Base-by-base conservation (phyloP, 1,140 invertebrate genomes). In the Amphibalanus amphitrite region DNA sequence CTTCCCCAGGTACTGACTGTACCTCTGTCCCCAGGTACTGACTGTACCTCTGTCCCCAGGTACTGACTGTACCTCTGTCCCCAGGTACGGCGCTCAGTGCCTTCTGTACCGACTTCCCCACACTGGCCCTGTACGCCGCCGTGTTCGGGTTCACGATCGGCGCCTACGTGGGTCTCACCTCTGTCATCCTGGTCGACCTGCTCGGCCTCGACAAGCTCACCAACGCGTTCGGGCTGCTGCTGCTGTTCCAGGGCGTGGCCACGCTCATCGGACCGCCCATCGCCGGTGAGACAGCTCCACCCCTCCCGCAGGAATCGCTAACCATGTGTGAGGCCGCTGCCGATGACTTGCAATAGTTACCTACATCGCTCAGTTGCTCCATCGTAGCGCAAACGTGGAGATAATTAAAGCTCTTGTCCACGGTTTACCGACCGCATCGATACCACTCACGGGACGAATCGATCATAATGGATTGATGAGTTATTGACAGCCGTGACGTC, bases 151-250 rank as follows among this genome's bases (percentile, higher is more conserved):
- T 91, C 73, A 92, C 91, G 0, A 91, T 92, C 74, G 93, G 93
- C 71, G 93, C 92, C 29, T 96, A 95, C 78, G 93, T 96, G 6
- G 92, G 92, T 8, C 83, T 97, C 25, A 97, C 94, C 6, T 94
- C 91, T 13, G 92, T 93, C 4, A 90, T 93, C 70, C 80, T 94
- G 69, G 91, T 93, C 3, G 91, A 95, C 79, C 82, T 95, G 38
- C 79, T 95, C 70, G 91, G 93, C 13, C 80, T 95, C 69, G 91
- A 95, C 67, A 89, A 86, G 76, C 81, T 97, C 40, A 95, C 93
- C 0, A 95, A 95, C 79, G 91, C 92, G 0, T 96, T 96, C 80
- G 93, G 93, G n/a, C 81, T 96, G 13, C 81, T 96, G 10, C 81
- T 94, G 71, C 84, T 96, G 17, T 95, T 95, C 81, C 92, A 96